Percentiles rank a stretch among this genome's conserved stretches.
Conservation (phyloP, 2,797 vertebrate genomes). For the Protonibea diacanthus region DNA sequence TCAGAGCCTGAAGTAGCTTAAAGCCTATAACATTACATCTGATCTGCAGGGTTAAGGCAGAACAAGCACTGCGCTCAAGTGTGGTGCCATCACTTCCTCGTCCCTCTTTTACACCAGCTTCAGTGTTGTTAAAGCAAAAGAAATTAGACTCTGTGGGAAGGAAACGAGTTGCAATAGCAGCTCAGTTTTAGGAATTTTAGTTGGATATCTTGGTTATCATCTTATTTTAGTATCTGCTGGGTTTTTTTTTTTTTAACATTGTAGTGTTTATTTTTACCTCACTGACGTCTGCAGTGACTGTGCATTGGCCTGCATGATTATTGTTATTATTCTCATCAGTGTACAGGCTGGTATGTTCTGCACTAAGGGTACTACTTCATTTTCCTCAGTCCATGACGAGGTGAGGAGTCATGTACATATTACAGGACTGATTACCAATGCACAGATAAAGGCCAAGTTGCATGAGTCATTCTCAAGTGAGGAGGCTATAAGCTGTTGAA, state of each 20-base stretch:
- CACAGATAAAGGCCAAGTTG: constrained; percentile 52
- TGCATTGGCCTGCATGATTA: constrained; percentile 35
- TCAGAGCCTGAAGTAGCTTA: constrained; percentile 65
- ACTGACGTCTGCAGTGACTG: constrained; percentile 24
- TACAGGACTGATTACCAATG: constrained; percentile 36
- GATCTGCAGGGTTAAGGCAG: constrained; percentile 74
- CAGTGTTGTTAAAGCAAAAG: constrained; percentile 48
- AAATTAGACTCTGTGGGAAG: constrained; percentile 48
- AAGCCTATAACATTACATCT: constrained; percentile 71
- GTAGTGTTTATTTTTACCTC: constrained; percentile 21
- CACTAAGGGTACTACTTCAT: constrained; percentile 3
- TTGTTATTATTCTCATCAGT: constrained; percentile 16
- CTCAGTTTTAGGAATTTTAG: constrained; percentile 49
- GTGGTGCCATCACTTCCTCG: constrained; percentile 32
- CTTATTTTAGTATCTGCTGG: neutral
- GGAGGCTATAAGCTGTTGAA: constrained; percentile 45
- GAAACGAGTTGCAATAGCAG: constrained; percentile 30
- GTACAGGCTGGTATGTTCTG: constrained; percentile 18
- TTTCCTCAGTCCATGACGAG: constrained; percentile 17
- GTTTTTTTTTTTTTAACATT: neutral
- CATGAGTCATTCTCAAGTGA: constrained; percentile 49
- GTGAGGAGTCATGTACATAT: constrained; percentile 57
- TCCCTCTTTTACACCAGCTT: constrained; percentile 30
- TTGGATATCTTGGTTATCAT: constrained; percentile 8
- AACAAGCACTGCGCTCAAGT: constrained; percentile 66